Evolutionary conservation across 2,113 vertebrate species (phyloP).

Genomic region (Megalops atlanticus): DNA sequence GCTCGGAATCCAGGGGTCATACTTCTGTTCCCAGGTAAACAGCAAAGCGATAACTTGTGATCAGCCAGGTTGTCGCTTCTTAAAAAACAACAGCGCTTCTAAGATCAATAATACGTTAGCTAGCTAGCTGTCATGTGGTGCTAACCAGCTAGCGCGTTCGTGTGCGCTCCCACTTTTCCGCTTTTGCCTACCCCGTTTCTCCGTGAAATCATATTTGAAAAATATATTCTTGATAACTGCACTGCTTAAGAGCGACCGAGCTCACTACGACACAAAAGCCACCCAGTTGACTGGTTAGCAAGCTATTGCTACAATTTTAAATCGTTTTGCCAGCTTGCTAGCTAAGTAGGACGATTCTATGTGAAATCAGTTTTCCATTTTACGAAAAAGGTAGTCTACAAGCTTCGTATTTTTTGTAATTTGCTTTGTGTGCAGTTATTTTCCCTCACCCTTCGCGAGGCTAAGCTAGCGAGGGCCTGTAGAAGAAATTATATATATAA

Average conservation of each 20-base stretch:
- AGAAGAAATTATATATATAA: neutral
- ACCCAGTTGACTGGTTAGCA: neutral
- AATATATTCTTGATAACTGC: too few relatives aligned
- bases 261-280: neutral
- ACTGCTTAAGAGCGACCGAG: too few relatives aligned
- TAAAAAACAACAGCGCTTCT: neutral
- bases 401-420: neutral
- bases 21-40: constrained; percentile 97
- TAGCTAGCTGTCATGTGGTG: constrained; percentile 41
- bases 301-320: too few relatives aligned
- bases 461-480: too few relatives aligned
- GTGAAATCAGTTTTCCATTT: too few relatives aligned
- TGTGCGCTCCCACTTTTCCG: neutral
- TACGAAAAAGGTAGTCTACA: too few relatives aligned
- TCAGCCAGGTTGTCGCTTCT: constrained; percentile 42
- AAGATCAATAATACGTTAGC: too few relatives aligned
- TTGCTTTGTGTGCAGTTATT: neutral
- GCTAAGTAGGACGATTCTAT: too few relatives aligned
- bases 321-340: too few relatives aligned
- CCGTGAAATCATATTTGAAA: neutral
- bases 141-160: too few relatives aligned
- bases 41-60: constrained; percentile 36
- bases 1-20: constrained; percentile 93
- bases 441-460: too few relatives aligned
- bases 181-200: neutral